Base-by-base conservation (phyloP, 2,113 vertebrate species). In the Microtus ochrogaster region DNA sequence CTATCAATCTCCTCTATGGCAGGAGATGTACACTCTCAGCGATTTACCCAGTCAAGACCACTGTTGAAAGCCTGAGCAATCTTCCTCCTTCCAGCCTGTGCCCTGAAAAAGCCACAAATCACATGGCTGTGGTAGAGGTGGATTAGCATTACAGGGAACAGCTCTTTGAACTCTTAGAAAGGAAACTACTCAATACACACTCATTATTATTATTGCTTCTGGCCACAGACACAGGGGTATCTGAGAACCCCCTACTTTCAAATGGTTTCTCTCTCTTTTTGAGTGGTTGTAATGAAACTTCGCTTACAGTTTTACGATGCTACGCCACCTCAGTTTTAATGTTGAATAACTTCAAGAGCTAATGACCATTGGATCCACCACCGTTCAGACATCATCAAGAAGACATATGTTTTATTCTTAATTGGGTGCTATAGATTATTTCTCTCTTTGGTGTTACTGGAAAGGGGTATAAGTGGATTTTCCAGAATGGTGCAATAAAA, bases 401-500 rank as follows among this genome's bases (percentile, higher is more conserved):
- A 98, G 98, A 98, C 28, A 87, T 95, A 98, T 98, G 96, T 86
- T 98, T 97, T 94, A 87, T 95, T 97, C 93, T 98, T 98, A 98
- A 98, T 98, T 97, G 96, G 88, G 94, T 89, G 47, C 66, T 98
- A 97, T 98, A 96, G 98, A 98, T 98, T 98, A 28, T 5, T 97
- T 97, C 97, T 96, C 91, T 96, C 97, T 98, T 96, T 82, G 96
- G 96, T 96, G 24, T 98, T 99, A 98, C 98, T 98, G 98, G 97
- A 98, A 98, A 98, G 96, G 47, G 41, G 66, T 94, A 97, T 58
- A 92, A 98, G 97, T 87, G 61, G 74, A 94, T 98, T 98, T 99
- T 99, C 97, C 97, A 98, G 98, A 97, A 98, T 58, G 96, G 90
- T 92, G 96, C 41, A 97, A 98, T 98, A 98, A 98, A 98, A 98